Evolutionary conservation across 1,140 invertebrate species (phyloP).

Genomic region (Drusus annulatus): DNA sequence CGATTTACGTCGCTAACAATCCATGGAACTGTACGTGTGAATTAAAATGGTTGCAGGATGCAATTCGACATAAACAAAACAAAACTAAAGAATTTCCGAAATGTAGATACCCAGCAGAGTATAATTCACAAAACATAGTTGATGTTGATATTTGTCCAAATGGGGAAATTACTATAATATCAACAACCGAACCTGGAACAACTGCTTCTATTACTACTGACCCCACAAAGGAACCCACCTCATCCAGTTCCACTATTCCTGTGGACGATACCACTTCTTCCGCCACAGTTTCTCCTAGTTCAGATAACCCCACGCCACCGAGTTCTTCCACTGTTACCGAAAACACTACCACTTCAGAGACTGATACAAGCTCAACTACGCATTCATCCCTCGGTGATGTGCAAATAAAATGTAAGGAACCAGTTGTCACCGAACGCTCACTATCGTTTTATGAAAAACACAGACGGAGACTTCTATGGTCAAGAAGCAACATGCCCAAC

Average conservation of each 20-base stretch:
- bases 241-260: background rate
- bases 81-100: background rate
- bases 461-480: slow-evolving; percentile 14
- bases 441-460: background rate
- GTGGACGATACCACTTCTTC: background rate
- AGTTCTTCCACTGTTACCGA: too few relatives aligned
- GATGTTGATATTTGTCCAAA: slow-evolving; percentile 34
- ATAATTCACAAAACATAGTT: background rate
- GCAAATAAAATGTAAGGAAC: slow-evolving; percentile 11
- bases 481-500: background rate
- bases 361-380: too few relatives aligned
- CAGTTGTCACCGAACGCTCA: too few relatives aligned
- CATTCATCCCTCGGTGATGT: background rate
- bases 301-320: too few relatives aligned
- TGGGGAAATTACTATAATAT: background rate
- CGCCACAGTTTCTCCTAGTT: background rate
- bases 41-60: slow-evolving; percentile 49
- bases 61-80: background rate
- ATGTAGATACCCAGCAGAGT: slow-evolving; percentile 15
- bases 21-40: slow-evolving; percentile 48
- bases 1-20: slow-evolving; percentile 55
- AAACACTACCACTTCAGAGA: too few relatives aligned
- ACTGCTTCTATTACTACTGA: background rate
- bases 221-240: background rate
- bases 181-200: background rate